These are phyloP conservation scores for Myopa tessellatipennis DNA, from an alignment of 2,888 invertebrate genomes.

Conservation along the genomic window DNA sequence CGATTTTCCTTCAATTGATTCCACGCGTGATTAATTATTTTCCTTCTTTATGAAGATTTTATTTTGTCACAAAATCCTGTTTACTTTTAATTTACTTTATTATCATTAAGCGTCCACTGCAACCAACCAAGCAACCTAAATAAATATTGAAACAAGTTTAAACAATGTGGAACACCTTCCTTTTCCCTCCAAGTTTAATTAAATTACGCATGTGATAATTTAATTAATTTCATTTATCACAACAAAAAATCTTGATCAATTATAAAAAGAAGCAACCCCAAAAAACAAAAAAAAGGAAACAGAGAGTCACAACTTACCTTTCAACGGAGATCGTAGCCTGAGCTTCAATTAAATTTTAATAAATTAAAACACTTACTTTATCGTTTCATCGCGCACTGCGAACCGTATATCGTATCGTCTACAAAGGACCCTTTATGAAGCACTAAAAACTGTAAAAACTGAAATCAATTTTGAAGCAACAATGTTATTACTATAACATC, in stretches of 20 bases:
- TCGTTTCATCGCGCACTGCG: background rate
- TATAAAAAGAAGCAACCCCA: background rate
- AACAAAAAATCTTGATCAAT: slow-evolving; percentile 20
- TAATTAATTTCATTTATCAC: slow-evolving; percentile 22
- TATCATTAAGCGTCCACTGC: background rate
- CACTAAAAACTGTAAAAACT: background rate
- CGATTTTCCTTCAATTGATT: no score
- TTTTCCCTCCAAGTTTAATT: slow-evolving; percentile 9
- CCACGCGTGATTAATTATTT: no score
- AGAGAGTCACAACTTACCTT: background rate
- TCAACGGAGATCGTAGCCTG: background rate
- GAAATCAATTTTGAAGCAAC: background rate
- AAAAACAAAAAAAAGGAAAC: background rate
- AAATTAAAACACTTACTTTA: background rate
- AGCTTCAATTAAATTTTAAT: slow-evolving; percentile 32
- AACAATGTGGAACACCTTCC: background rate
- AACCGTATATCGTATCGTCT: background rate
- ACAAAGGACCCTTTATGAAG: no score
- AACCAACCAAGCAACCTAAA: background rate
- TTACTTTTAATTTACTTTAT: no score
- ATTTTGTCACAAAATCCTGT: no score
- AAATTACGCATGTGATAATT: slow-evolving; percentile 30
- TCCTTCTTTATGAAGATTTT: no score
- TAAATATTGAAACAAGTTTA: slow-evolving; percentile 15
- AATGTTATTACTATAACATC: slow-evolving; percentile 22